A percentile compares a stretch with the other conserved stretches of the same genome.
Evolutionary conservation across 2,888 invertebrate species (phyloP).

Genomic region (Drosophila antonietae): DNA sequence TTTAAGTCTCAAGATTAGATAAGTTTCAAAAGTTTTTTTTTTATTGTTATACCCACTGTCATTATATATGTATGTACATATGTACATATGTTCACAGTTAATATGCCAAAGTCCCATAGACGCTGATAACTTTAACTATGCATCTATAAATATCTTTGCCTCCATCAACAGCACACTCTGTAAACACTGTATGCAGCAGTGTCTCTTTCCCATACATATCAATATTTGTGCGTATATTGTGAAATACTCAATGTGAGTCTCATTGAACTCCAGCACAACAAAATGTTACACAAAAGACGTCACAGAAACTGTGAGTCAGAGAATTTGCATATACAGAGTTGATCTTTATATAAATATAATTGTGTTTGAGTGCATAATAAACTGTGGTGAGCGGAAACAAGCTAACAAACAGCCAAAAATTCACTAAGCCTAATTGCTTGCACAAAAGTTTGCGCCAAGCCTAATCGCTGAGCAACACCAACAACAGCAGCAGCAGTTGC

Average conservation of each 20-base stretch:
- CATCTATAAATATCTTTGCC: background rate
- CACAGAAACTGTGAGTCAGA: slow-evolving; percentile 37
- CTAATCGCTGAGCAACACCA: slow-evolving; percentile 24
- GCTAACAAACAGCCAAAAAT: slow-evolving; percentile 24
- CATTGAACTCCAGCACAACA: slow-evolving; percentile 1
- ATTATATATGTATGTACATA: too few species aligned
- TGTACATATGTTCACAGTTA: background rate
- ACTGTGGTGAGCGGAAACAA: slow-evolving; percentile 19
- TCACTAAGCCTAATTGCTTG: slow-evolving; percentile 31
- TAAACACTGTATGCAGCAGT: background rate
- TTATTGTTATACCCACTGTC: background rate
- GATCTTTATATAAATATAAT: slow-evolving; percentile 8
- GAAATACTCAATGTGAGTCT: slow-evolving; percentile 19
- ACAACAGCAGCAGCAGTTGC: background rate
- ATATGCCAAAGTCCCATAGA: background rate
- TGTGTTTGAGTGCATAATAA: slow-evolving; percentile 2
- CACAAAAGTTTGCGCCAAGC: slow-evolving; percentile 14
- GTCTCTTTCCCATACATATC: background rate
- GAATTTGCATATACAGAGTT: background rate
- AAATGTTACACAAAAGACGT: slow-evolving; percentile 19
- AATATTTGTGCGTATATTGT: background rate
- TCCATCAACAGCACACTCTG: background rate
- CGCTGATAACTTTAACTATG: background rate
- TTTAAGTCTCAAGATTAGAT: background rate
- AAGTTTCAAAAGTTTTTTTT: background rate